Percentiles rank a stretch among this genome's conserved stretches.
Conservation (phyloP, 2,888 invertebrate genomes). For the Deilephila porcellus region DNA sequence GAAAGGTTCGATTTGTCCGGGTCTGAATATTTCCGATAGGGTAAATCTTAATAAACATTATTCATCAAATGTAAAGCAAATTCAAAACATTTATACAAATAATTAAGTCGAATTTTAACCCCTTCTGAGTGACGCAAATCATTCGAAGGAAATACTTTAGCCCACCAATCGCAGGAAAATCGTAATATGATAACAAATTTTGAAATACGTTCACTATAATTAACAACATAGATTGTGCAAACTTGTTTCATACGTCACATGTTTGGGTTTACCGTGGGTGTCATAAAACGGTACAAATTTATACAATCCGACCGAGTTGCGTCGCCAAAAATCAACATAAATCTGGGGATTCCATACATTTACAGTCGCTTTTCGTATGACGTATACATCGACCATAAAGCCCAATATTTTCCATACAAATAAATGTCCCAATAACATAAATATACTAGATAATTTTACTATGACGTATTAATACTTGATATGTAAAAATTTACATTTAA, state of each 20-base stretch:
- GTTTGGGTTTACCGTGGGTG: constrained; percentile 26
- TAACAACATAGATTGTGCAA: neutral
- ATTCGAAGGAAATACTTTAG: neutral
- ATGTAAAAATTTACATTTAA: neutral
- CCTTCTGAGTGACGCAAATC: neutral
- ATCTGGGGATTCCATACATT: constrained; percentile 5
- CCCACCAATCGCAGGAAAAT: neutral
- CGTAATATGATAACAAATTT: constrained; percentile 2
- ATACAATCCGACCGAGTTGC: neutral
- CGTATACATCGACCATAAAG: neutral
- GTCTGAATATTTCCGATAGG: no score
- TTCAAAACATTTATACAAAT: no score
- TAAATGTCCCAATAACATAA: no score
- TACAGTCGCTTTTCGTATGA: neutral
- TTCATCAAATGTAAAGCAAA: no score
- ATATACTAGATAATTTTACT: neutral
- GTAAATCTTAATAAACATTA: no score
- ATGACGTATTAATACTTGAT: neutral
- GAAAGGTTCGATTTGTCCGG: no score
- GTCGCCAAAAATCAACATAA: neutral
- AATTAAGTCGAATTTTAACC: no score
- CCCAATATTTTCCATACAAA: no score
- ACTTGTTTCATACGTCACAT: constrained; percentile 29
- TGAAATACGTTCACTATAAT: neutral
- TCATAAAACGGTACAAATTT: neutral